A percentile compares a stretch with the other conserved stretches of the same genome.
Evolutionary conservation across 2,797 vertebrate species (phyloP).

Genomic region (Urocyon cinereoargenteus): DNA sequence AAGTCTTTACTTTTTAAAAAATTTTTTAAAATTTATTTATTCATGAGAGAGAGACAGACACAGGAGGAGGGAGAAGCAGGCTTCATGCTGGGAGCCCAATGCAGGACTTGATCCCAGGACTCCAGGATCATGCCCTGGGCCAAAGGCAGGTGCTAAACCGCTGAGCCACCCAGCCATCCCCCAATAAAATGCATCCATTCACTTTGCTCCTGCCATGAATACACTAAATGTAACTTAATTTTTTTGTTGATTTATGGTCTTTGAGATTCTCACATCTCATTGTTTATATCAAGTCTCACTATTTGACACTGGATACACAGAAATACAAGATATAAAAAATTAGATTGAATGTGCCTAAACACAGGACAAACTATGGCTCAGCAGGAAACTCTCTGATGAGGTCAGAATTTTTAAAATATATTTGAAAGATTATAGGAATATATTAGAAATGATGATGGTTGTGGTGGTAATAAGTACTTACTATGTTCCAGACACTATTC

Average conservation of each 20-base stretch:
- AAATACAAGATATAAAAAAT: conserved; percentile 16
- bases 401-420: not conserved
- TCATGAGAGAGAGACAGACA: too few relatives aligned
- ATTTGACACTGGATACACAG: not conserved
- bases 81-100: too few relatives aligned
- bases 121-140: too few relatives aligned
- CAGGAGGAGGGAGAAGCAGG: too few relatives aligned
- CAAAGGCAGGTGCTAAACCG: too few relatives aligned
- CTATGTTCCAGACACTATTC: not conserved
- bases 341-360: not conserved
- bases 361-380: not conserved
- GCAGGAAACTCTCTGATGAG: conserved; percentile 41
- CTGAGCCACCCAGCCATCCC: too few relatives aligned
- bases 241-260: conserved; percentile 24
- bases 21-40: too few relatives aligned
- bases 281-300: conserved; percentile 31
- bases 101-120: too few relatives aligned
- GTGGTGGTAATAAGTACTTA: not conserved
- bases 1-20: not conserved
- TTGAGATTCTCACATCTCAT: not conserved
- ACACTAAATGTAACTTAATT: not conserved
- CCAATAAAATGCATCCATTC: not conserved
- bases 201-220: not conserved
- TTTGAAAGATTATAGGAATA: not conserved
- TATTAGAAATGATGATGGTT: not conserved